Conservation (phyloP, 2,888 invertebrate species). For the Timema cristinae region DNA sequence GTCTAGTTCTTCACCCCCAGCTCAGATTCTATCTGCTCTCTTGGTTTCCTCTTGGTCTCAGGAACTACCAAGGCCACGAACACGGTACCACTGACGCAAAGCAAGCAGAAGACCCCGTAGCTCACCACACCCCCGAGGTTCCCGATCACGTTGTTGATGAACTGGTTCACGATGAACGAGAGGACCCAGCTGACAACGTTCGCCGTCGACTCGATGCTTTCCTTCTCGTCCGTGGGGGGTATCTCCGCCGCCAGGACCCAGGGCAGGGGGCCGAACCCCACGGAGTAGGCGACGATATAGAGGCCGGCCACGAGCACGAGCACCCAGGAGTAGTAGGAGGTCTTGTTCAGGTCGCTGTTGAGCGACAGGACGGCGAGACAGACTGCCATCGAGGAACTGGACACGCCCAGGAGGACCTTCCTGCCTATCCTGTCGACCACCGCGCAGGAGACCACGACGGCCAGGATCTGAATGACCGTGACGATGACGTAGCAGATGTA, state of each 20-base stretch:
- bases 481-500: conserved; percentile 9
- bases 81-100: conserved; percentile 20
- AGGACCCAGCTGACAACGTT: conserved; percentile 52
- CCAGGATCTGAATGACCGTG: conserved; percentile 38
- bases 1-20: conserved; percentile 29
- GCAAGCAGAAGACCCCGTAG: conserved; percentile 23
- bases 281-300: conserved; percentile 62
- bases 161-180: conserved; percentile 67
- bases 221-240: conserved; percentile 67
- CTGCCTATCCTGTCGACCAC: conserved; percentile 77
- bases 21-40: conserved; percentile 20
- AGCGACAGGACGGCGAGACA: conserved; percentile 66
- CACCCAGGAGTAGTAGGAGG: conserved; percentile 59
- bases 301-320: conserved; percentile 61
- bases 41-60: conserved; percentile 24
- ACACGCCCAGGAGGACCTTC: conserved; percentile 64
- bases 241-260: conserved; percentile 77
- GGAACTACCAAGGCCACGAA: conserved; percentile 27
- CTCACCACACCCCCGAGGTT: conserved; percentile 13
- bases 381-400: conserved; percentile 66
- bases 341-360: conserved; percentile 59
- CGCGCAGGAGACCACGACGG: conserved; percentile 65
- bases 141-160: conserved; percentile 49
- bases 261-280: conserved; percentile 76
- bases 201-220: conserved; percentile 68